Evolutionary conservation across 2,888 invertebrate species (phyloP), one percentile per base, ranked within the genome.

Genomic region (Tubiluchus corallicola): DNA sequence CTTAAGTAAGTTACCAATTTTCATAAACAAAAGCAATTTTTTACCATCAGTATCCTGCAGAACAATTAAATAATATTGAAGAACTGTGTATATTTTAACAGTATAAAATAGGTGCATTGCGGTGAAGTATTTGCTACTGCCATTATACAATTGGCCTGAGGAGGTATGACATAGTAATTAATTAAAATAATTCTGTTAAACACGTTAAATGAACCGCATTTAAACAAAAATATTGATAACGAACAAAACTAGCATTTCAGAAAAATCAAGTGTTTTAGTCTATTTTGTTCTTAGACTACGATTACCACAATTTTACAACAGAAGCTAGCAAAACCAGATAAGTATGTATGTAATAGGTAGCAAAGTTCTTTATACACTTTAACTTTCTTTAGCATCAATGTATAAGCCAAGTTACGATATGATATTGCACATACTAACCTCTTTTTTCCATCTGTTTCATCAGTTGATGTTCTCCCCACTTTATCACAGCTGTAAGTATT

Each of bases 401-500:
- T n/a, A n/a, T n/a, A n/a, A n/a, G n/a, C n/a, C n/a, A n/a, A n/a
- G n/a, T n/a, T n/a, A n/a, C n/a, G n/a, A n/a, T n/a, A n/a, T n/a
- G n/a, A 29, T 29, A 29, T 9, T 29, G 29, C 9, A 29, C 29
- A 21, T 18, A 44, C 50, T 44, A 53, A 74, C 75, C 75, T 61
- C 82, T 73, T 64, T 82, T 82, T 62, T 83, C 84, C 74, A 84
- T 79, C 47, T 81, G 72, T 50, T 73, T 74, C 55, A 74, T 79
- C 51, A 84, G 70, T 59, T 82, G 81, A 56, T 81, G 77, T 63
- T 87, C 85, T 38, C 84, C 84, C 87, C 87, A 87, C 59, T 79
- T 80, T 40, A 87, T 69, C 42, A 83, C 80, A 43, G 83, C 79
- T 57, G 79, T 77, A 51, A 94, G 70, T 2, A 90, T 78, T 64